Evolutionary conservation across 2,797 vertebrate genomes (phyloP), one percentile per base, ranked within the genome.

Genomic region (Pagetopsis macropterus): DNA sequence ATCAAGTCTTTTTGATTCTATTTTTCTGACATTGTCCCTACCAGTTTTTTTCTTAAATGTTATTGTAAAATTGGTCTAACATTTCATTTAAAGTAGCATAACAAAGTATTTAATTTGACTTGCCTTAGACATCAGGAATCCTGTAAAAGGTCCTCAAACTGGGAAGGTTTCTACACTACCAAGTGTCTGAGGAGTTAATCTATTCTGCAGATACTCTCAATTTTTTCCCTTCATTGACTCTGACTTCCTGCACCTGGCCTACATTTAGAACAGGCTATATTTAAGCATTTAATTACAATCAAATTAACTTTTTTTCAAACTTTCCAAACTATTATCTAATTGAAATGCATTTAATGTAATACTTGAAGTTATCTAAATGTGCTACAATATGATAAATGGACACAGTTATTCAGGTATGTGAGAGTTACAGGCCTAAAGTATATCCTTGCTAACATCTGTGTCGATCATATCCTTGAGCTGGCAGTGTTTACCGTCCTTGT

Each of bases 391-490:
- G 40, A 61, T 52, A 60, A 50, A 65, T 37, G 11, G 31, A 8
- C 19, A 13, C 44, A 21, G 16, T 12, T 21, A 69, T 70, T 55
- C 16, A 43, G 16, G 49, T 45, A 31, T 54, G 1, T 44, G n/a
- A 58, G 19, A 48, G 48, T 69, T 51, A 59, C 37, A 3, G 31
- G 13, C 60, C 19, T 13, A 9, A 50, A 52, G 27, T 48, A 49
- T 15, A 48, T 63, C 56, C 68, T 17, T 12, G 10, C 23, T 72
- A 75, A 70, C 79, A 73, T 83, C 73, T 79, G 79, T 63, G 56
- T 78, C 9, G 21, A 77, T 87, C 63, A 67, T 33, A 72, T 85
- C 79, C 65, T 78, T 66, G 55, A 77, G 76, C 76, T 83, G 81
- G 74, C 78, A 54, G 49, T 65, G 75, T 78, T 83, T 82, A 79